Base-by-base conservation (phyloP, 2,888 invertebrate genomes). In the Peribatodes rhomboidaria region DNA sequence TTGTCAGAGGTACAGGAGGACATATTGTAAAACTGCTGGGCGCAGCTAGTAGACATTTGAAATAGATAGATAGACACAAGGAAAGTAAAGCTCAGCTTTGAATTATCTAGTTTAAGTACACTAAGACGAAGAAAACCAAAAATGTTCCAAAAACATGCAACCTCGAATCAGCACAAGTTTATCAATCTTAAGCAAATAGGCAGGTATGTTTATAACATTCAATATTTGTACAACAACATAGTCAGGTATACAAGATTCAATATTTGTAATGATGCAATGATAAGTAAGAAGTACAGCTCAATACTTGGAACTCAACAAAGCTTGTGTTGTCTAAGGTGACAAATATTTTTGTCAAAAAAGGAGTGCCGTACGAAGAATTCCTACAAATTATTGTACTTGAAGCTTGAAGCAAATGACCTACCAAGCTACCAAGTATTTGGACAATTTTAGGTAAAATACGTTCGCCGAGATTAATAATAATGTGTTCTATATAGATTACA, bases 261-360 rank as follows among this genome's bases (percentile, higher is more conserved):
- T 58, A 50, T 58, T 58, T 49, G 65, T 46, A 50, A 35, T 56
- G 49, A 58, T 49, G 18, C 49, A 44, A 53, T 31, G 33, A 42
- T 50, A 14, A 13, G 13, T 0, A 46, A 50, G 50, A 50, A 52
- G 3, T 39, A 16, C 27, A 53, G 10, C 14, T 9, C 27, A 22
- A 27, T 9, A 9, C 47, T 47, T 8, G 31, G 49, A 33, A 46
- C 22, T 42, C 6, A 46, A 8, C 27, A 22, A 16, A 11, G 11
- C 11, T 4, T 16, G 11, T 1, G 7, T 14, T 7, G 9, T 20
- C 7, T 8, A 22, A 22, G 42, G 2, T 18, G 10, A 16, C 10
- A 10, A 9, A 18, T 27, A 27, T 27, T 27, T 27, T 27, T 27
- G 27, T 4, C 27, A 20, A 18, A 42, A 9, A 3, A 10, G 9